phyloP scores from a whole-genome alignment of 2,888 invertebrate genomes.

The Drosophila macrothrix region DNA sequence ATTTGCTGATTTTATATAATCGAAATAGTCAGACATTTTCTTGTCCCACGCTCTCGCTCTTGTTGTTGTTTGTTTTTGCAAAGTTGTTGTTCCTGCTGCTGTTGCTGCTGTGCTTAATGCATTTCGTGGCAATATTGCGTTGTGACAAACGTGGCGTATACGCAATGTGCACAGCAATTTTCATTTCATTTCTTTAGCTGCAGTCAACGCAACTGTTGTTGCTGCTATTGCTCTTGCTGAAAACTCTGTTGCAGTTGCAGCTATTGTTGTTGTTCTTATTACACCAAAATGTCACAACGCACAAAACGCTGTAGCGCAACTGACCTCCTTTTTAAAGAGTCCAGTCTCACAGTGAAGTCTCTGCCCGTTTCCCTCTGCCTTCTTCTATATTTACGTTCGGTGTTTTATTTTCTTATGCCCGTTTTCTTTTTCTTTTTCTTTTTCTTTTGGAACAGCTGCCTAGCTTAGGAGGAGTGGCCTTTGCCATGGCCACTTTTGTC shows the following conservation, averaged over 20 bases:
- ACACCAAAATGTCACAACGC: slow-evolving; percentile 71
- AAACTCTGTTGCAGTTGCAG: slow-evolving; percentile 23
- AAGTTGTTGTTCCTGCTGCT: slow-evolving; percentile 22
- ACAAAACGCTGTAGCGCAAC: slow-evolving; percentile 55
- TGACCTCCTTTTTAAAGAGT: slow-evolving; percentile 68
- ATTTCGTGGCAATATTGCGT: slow-evolving; percentile 69
- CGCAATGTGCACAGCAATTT: slow-evolving; percentile 61
- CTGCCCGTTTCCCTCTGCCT: not conserved
- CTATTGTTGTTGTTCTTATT: slow-evolving; percentile 34
- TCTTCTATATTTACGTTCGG: not conserved
- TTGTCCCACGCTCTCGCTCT: slow-evolving; percentile 47
- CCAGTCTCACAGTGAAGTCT: not conserved
- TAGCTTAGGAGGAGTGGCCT: slow-evolving; percentile 50
- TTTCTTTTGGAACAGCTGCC: not conserved
- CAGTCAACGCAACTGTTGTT: slow-evolving; percentile 20
- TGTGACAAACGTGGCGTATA: slow-evolving; percentile 69
- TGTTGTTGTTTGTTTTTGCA: slow-evolving; percentile 1
- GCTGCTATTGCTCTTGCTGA: slow-evolving; percentile 6
- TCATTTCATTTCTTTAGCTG: slow-evolving; percentile 38
- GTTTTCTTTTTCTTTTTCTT: not conserved
- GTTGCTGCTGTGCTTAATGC: slow-evolving; percentile 57
- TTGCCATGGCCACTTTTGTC: slow-evolving; percentile 41
- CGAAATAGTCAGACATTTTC: slow-evolving; percentile 76
- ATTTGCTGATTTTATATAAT: slow-evolving; percentile 66
- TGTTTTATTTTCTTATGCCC: slow-evolving; percentile 8